phyloP scores from a whole-genome alignment of 2,797 vertebrate genomes.

The Synanceia verrucosa region DNA sequence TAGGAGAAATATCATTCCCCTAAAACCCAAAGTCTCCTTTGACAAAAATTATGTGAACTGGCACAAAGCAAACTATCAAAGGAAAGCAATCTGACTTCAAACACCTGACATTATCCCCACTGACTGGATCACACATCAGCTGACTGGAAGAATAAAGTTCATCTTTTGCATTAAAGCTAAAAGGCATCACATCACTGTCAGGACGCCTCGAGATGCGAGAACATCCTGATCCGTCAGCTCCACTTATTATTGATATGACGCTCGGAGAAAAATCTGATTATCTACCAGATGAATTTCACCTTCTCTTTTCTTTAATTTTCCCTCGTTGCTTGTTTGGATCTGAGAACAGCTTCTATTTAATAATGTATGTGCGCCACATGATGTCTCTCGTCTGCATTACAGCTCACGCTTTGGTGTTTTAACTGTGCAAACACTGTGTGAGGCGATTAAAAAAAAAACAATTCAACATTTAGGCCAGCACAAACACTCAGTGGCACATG shows the following conservation, averaged over 20 bases:
- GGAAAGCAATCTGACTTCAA: conserved; percentile 21
- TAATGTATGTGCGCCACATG: neutral
- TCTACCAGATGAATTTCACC: neutral
- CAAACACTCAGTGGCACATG: conserved; percentile 11
- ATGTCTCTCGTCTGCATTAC: conserved; percentile 1
- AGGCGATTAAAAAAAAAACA: conserved; percentile 16
- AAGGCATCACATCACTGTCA: conserved; percentile 31
- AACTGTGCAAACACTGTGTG: conserved; percentile 14
- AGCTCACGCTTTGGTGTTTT: conserved; percentile 10
- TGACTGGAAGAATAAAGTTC: conserved; percentile 64
- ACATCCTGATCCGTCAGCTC: conserved; percentile 10
- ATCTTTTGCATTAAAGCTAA: conserved; percentile 46
- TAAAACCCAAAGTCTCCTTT: neutral
- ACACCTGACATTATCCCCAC: conserved; percentile 29
- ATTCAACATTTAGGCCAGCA: conserved; percentile 28
- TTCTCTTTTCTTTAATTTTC: neutral
- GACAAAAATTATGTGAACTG: conserved; percentile 7
- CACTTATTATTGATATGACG: conserved; percentile 4
- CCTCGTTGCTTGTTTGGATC: neutral
- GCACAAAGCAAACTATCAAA: neutral
- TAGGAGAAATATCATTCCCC: neutral
- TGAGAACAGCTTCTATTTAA: conserved; percentile 10
- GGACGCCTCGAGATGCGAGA: conserved; percentile 7
- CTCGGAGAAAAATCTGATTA: conserved; percentile 13
- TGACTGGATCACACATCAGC: conserved; percentile 68